phyloP scores from a whole-genome alignment of 2,113 vertebrate species.

The Ceuthmochares aereus region DNA sequence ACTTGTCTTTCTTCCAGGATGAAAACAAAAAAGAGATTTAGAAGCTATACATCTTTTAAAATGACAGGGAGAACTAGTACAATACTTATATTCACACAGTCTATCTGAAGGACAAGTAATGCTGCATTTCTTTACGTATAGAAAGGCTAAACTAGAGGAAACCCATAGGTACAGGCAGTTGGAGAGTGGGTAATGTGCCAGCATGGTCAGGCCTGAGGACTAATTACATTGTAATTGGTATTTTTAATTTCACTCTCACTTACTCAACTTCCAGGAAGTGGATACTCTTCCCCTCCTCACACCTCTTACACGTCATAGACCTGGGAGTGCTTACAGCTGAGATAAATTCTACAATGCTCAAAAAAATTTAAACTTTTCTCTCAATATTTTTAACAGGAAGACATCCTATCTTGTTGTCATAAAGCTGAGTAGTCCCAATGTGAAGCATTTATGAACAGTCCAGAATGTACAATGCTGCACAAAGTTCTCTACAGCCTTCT shows the following conservation, averaged over 20 bases:
- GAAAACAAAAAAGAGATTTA: background rate
- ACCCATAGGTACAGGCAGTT: conserved; percentile 48
- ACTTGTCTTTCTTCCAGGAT: background rate
- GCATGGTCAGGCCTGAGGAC: conserved; percentile 29
- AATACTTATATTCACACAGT: background rate
- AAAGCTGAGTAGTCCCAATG: background rate
- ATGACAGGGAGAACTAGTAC: background rate
- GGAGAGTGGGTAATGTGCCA: conserved; percentile 52
- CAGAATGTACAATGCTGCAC: background rate
- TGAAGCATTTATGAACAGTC: background rate
- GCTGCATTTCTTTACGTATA: conserved; percentile 16
- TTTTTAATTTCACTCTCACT: background rate
- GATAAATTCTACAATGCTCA: background rate
- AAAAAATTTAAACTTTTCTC: background rate
- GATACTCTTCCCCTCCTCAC: background rate
- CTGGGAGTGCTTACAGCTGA: background rate
- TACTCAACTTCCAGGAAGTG: background rate
- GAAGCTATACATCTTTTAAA: background rate
- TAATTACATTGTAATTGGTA: conserved; percentile 34
- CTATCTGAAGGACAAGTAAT: background rate
- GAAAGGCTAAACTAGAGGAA: conserved; percentile 1
- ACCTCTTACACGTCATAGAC: background rate
- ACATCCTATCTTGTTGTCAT: background rate
- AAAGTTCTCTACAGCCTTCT: background rate
- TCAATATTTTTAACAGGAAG: background rate